Evolutionary conservation across 2,797 vertebrate genomes (phyloP), one percentile per base, ranked within the genome.

Genomic region (Tokudaia tokunoshimensis): DNA sequence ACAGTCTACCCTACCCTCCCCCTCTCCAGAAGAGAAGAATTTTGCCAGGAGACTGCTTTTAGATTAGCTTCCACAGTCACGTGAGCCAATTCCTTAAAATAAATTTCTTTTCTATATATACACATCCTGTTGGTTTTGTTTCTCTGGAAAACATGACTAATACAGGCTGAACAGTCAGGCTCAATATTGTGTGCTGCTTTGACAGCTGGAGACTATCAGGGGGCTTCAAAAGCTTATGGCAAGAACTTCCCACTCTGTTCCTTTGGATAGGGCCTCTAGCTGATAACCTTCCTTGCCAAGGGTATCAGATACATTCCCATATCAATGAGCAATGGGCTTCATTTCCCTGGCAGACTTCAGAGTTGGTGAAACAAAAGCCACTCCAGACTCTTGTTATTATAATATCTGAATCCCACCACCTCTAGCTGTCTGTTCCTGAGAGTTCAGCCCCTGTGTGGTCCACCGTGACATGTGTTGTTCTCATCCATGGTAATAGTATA

Each of bases 121-220:
- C 57, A 86, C 72, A 80, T 44, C 47, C 74, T 80, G 63, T 59
- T 65, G 63, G 74, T 89, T 92, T 74, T 84, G 41, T 79, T 89
- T 92, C 57, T 85, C 80, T 85, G 79, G 55, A 65, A 89, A 70
- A 75, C 44, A n/a, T 91, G 76, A 94, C 78, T 89, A 94, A 91
- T 41, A 81, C 34, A 70, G 59, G 72, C 50, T 70, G 47, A 41
- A 94, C 47, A 61, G 52, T 61, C 31, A 94, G 55, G 44, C 85
- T 83, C 78, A 83, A 13, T 47, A 50, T 37, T 57, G 26, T 6
- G 63, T 41, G 37, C 59, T 34, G 44, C 29, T 26, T 79, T 50
- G 65, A 72, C 47, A 92, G 34, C 37, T 52, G 55, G n/a, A 26
- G 19, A 80, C 63, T 6, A 57, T 72, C 20, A 24, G 47, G 82